Evolutionary conservation across 2,797 vertebrate genomes (phyloP).

Genomic region (Acomys russatus): DNA sequence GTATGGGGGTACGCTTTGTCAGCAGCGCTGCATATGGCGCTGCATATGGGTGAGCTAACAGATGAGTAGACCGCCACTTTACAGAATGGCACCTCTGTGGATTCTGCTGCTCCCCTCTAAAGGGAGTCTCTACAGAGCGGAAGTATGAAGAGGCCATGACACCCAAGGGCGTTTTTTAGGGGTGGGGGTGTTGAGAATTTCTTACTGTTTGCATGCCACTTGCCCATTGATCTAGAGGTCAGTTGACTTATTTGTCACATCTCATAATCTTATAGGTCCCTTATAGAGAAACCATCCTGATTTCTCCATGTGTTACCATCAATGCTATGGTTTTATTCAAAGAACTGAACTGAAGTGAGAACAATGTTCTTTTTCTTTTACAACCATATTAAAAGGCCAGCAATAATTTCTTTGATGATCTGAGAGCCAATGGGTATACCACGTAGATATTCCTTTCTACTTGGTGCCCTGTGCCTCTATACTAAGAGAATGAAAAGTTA

Average conservation of each 20-base stretch:
- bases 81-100: conserved; percentile 65
- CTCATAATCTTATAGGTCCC: neutral
- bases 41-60: conserved; percentile 62
- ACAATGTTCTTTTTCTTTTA: neutral
- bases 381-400: conserved; percentile 54
- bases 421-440: neutral
- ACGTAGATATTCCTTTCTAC: neutral
- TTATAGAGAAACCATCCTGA: neutral
- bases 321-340: conserved; percentile 32
- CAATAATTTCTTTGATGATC: neutral
- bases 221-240: conserved; percentile 33
- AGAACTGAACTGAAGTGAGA: neutral
- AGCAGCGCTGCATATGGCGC: conserved; percentile 65
- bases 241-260: neutral
- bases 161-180: conserved; percentile 5
- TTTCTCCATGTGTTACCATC: conserved; percentile 24
- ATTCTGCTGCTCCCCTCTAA: conserved; percentile 79
- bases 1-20: conserved; percentile 6
- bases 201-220: conserved; percentile 25
- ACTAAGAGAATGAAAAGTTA: neutral
- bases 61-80: conserved; percentile 71
- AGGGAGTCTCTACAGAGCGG: conserved; percentile 67
- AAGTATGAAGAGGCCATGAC: conserved; percentile 57
- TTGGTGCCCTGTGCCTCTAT: neutral
- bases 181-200: conserved; percentile 31